Base-by-base conservation (phyloP, 2,888 invertebrate species). In the Chrysolina haemoptera region DNA sequence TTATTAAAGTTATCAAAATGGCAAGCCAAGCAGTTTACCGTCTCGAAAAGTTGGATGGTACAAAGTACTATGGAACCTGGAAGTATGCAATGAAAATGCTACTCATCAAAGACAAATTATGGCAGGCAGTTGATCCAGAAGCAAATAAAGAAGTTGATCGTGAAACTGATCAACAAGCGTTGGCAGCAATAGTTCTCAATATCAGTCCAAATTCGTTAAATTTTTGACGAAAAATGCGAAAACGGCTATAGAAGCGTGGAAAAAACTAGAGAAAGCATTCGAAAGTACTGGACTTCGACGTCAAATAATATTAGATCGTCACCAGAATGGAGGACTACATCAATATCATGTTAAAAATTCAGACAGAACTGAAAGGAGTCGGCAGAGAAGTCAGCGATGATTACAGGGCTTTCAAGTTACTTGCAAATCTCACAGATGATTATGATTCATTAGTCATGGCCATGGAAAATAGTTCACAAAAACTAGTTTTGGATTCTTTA, bases 381-480 rank as follows among this genome's bases (percentile, higher is more conserved):
- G 46, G 46, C 46, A 46, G 46, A 46, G 46, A 14, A 46, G 12
- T 46, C 46, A 46, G 46, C 46, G 46, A 46, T 46, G 46, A 46
- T n/a, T 46, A 46, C n/a, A 46, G 8, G 14, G 46, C 46, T 12
- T 46, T 46, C 46, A 46, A 46, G n/a, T 46, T 46, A n/a, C 46
- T 46, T 12, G 46, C 46, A 46, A 46, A 46, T 46, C 46, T 46
- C 12, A 46, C 46, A 46, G 46, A 46, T n/a, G 46, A 46, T 46
- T 12, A 46, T n/a, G 12, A 46, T 8, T 46, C 46, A 46, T 46
- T 14, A 46, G 46, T 46, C 4, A 46, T 46, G n/a, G 46, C 46
- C 4, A 46, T 46, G n/a, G 46, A 46, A 46, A 46, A 46, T n/a
- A 46, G 46, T 46, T 0, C 14, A 14, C 12, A 46, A 46, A 46